Evolutionary conservation across 2,113 vertebrate genomes (phyloP).

Genomic region (Boulengeromyrus knoepffleri): DNA sequence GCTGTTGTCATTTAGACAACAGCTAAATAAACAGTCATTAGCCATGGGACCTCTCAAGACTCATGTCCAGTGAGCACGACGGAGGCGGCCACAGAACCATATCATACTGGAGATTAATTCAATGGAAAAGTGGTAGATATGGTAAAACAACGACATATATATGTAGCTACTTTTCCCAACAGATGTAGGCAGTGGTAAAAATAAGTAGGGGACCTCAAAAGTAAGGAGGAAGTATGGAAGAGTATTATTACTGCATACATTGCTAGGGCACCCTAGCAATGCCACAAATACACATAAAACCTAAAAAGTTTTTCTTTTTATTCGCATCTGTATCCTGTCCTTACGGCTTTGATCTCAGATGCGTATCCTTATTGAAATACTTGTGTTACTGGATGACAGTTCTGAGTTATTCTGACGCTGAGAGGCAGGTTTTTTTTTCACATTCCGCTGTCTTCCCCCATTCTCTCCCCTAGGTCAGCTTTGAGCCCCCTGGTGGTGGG

Average conservation of each 20-base stretch:
- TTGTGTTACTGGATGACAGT: conserved; percentile 4
- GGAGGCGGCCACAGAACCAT: background rate
- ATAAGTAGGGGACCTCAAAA: background rate
- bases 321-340: background rate
- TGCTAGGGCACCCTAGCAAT: background rate
- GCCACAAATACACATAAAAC: background rate
- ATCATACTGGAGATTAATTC: background rate
- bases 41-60: background rate
- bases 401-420: conserved; percentile 3
- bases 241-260: background rate
- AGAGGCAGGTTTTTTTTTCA: background rate
- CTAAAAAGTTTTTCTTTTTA: background rate
- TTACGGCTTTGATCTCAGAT: background rate
- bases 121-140: background rate
- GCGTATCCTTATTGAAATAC: background rate
- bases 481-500: conserved; percentile 62
- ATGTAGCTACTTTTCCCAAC: background rate
- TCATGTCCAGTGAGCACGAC: background rate
- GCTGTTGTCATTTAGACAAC: conserved; percentile 33
- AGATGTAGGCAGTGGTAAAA: background rate
- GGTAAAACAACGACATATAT: background rate
- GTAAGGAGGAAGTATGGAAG: background rate
- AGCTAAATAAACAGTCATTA: conserved; percentile 36
- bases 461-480: conserved; percentile 32
- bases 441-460: conserved; percentile 31